Evolutionary conservation across 2,113 vertebrate genomes (phyloP).

Genomic region (Varanus komodoensis): DNA sequence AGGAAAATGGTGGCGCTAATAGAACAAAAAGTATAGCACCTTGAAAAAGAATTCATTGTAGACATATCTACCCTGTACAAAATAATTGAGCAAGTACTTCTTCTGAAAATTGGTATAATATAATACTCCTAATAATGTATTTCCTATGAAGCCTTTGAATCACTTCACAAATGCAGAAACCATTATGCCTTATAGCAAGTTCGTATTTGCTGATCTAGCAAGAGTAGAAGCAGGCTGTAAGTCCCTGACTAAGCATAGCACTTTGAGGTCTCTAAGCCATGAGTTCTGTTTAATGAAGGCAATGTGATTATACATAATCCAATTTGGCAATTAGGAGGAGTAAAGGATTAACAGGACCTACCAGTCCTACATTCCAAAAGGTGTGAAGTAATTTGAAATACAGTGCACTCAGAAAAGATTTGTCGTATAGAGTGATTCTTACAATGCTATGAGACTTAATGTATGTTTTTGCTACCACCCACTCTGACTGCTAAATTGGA

Average conservation of each 20-base stretch:
- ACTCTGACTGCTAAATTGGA: neutral
- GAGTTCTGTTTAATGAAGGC: constrained; percentile 1
- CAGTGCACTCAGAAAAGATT: neutral
- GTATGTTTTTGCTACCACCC: neutral
- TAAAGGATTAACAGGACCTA: neutral
- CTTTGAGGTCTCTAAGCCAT: neutral
- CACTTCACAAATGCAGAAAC: neutral
- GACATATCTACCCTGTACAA: neutral
- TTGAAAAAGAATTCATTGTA: neutral
- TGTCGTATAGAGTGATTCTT: neutral
- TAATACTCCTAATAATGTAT: neutral
- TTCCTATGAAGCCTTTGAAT: neutral
- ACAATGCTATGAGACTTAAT: neutral
- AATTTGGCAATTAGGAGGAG: neutral
- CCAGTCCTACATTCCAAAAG: neutral
- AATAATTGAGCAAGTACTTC: neutral
- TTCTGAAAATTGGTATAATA: neutral
- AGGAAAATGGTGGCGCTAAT: neutral
- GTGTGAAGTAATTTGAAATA: neutral
- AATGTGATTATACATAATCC: constrained; percentile 22
- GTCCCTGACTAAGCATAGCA: neutral
- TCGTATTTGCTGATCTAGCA: neutral
- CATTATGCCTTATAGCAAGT: neutral
- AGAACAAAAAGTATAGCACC: neutral
- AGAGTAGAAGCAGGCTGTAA: neutral